Percentiles rank a stretch among this genome's conserved stretches.
Conservation (phyloP, 2,797 vertebrate species). For the Scarus forsteni region DNA sequence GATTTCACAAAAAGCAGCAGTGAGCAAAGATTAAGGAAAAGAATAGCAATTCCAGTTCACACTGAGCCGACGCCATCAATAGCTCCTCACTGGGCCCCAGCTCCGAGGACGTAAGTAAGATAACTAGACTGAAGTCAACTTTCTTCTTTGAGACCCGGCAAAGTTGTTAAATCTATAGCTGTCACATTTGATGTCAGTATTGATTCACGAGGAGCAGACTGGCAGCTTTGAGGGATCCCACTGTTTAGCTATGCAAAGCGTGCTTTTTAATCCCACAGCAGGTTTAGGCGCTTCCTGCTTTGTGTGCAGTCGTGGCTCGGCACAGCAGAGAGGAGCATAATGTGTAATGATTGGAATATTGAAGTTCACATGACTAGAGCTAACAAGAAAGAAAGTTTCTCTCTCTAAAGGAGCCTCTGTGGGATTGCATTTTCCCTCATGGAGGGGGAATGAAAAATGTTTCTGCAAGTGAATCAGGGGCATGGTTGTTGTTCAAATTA, state of each 20-base stretch:
- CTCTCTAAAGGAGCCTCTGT: constrained; percentile 37
- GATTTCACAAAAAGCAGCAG: constrained; percentile 60
- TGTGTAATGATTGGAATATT: constrained; percentile 81
- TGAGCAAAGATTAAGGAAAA: constrained; percentile 52
- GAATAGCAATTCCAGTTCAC: constrained; percentile 59
- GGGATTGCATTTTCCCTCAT: constrained; percentile 47
- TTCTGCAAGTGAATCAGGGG: constrained; percentile 45
- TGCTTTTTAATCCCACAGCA: constrained; percentile 80
- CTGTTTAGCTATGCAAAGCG: constrained; percentile 85
- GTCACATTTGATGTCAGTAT: constrained; percentile 81
- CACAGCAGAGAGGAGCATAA: constrained; percentile 70
- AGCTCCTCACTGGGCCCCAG: constrained; percentile 41
- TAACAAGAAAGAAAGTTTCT: constrained; percentile 71
- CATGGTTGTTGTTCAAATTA: constrained; percentile 48
- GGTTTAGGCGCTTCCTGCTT: constrained; percentile 77
- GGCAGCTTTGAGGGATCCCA: constrained; percentile 73
- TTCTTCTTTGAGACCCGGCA: constrained; percentile 55
- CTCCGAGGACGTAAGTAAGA: constrained; percentile 43
- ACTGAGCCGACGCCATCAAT: constrained; percentile 53
- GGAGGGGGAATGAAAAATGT: constrained; percentile 36
- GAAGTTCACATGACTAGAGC: constrained; percentile 76
- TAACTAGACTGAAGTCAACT: constrained; percentile 61
- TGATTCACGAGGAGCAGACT: constrained; percentile 78
- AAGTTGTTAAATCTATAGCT: constrained; percentile 78
- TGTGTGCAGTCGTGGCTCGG: constrained; percentile 76